Base-by-base conservation (phyloP, 2,113 vertebrate species). In the Mesembrinibis cayennensis region DNA sequence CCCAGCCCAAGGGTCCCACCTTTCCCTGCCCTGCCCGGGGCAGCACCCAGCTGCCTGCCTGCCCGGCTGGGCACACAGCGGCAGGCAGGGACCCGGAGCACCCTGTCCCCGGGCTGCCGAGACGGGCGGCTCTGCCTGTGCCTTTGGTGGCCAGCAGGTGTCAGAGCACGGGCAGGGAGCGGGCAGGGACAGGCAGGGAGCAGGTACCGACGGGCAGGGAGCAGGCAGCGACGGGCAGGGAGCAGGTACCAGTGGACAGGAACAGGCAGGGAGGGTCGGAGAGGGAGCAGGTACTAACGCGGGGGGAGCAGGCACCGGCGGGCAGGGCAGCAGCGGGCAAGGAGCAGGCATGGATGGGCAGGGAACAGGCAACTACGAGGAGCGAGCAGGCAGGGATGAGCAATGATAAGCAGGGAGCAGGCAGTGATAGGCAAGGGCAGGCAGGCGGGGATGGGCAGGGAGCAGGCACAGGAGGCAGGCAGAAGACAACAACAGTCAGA, bases 61-160 rank as follows among this genome's bases (percentile, higher is more conserved):
- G 25, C 30, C 52, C 26, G 8, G 42, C 45, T 34, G 65, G 53
- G 30, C 16, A 8, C 59, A 10, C 22, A 32, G 49, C 4, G 23
- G 18, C 79, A 22, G 73, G 36, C 66, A n/a, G 36, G 47, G 29
- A 29, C 16, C 38, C 15, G 38, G 38, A 52, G 61, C 67, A 10
- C 47, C 19, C 56, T 13, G 84, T 22, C 25, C 18, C 29, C 19
- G 50, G 42, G 61, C 49, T 70, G 20, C 34, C 23, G 21, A 15
- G 11, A 4, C 62, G 32, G 66, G 59, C 6, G 36, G 44, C 71
- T 36, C 61, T 74, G 94, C 77, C 69, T 78, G 95, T 97, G 89
- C 96, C 93, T 44, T 27, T 23, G 77, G 91, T 59, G 94, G 56
- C 96, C 96, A 94, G 95, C 93, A 97, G 96, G 91, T 96, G 96